These are phyloP conservation scores for Dolomedes plantarius DNA, from an alignment of 2,888 invertebrate genomes.

Conservation along the genomic window DNA sequence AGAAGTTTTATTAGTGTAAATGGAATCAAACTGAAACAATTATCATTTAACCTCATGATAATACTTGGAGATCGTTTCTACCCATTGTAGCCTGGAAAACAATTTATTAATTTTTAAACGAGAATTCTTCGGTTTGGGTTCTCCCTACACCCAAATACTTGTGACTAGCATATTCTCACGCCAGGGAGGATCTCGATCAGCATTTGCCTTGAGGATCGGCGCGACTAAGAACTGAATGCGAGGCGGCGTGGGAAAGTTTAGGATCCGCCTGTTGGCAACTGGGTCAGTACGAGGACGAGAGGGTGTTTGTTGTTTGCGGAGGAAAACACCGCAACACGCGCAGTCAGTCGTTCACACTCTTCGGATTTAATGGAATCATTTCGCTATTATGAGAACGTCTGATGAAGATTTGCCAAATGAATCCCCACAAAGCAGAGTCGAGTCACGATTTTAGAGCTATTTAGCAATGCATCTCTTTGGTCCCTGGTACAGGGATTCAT, in stretches of 20 bases:
- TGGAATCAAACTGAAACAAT: no score
- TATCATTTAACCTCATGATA: no score
- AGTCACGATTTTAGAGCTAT: not conserved
- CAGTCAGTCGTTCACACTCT: not conserved
- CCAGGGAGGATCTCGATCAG: conserved; percentile 4
- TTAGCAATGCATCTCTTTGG: not conserved
- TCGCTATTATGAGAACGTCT: not conserved
- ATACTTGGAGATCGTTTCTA: no score
- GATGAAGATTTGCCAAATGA: not conserved
- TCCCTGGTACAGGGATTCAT: not conserved
- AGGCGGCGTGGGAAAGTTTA: conserved; percentile 38
- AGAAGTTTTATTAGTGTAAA: no score
- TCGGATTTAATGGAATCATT: not conserved
- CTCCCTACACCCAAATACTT: conserved; percentile 1
- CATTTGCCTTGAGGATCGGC: conserved; percentile 10
- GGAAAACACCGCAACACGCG: not conserved
- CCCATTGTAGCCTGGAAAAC: no score
- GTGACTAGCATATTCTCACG: not conserved
- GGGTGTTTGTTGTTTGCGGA: conserved; percentile 31
- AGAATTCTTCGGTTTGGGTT: no score
- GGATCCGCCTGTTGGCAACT: conserved; percentile 37
- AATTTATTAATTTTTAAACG: no score
- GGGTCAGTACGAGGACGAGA: conserved; percentile 50
- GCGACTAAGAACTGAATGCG: conserved; percentile 15
- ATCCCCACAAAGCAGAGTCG: not conserved